phyloP scores from a whole-genome alignment of 35 echinoderm and acorn worm genomes.

The Heliocidaris erythrogramma region DNA sequence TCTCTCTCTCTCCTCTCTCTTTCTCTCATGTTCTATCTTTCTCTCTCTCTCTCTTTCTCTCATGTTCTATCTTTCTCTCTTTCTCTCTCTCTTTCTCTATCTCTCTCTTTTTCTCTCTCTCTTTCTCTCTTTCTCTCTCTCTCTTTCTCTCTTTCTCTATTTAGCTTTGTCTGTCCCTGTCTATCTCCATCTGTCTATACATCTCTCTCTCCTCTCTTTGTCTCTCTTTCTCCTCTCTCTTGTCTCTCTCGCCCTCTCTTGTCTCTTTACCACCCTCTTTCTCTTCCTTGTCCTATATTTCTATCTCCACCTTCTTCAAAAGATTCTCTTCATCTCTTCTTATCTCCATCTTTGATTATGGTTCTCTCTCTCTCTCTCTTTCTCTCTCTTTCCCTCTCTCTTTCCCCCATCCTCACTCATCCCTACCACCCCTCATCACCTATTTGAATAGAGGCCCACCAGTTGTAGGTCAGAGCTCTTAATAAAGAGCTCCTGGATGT shows the following conservation, averaged over 20 bases:
- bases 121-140: too few species aligned
- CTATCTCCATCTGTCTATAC: too few species aligned
- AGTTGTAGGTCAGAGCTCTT: background rate
- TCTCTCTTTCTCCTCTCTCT: too few species aligned
- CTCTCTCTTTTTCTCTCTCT: too few species aligned
- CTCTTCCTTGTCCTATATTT: background rate
- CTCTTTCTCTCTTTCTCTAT: too few species aligned
- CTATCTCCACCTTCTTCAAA: too few species aligned
- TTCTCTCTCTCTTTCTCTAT: background rate
- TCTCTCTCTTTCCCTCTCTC: too few species aligned
- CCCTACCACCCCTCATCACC: background rate
- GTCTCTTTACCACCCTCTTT: background rate
- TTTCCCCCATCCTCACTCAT: too few species aligned
- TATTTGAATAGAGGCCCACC: background rate
- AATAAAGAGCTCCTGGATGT: slow-evolving; percentile 4
- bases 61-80: background rate
- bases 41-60: background rate
- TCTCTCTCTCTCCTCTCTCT: background rate
- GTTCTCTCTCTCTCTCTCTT: too few species aligned
- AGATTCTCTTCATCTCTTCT: too few species aligned
- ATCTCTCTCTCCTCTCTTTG: background rate
- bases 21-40: background rate
- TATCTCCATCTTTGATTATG: too few species aligned
- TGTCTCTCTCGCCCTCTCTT: background rate
- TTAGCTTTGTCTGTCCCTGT: too few species aligned